Percentiles rank a stretch among this genome's conserved stretches.
Evolutionary conservation across 2,888 invertebrate species (phyloP).

Genomic region (Trichopria drosophilae): DNA sequence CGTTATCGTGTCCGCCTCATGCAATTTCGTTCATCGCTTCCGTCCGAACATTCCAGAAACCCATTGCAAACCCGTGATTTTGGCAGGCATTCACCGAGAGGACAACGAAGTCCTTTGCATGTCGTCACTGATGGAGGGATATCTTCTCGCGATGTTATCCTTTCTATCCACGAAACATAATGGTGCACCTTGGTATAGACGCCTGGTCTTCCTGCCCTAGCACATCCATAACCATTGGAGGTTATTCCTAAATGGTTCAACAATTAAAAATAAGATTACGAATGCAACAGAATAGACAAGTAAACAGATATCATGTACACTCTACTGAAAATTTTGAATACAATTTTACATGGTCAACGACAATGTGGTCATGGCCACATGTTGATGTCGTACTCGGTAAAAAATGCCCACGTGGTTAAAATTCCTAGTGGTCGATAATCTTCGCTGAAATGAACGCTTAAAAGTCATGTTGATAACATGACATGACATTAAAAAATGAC

Average conservation of each 20-base stretch:
- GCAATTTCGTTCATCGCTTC: conserved; percentile 73
- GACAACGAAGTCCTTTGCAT: conserved; percentile 74
- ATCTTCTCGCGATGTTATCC: conserved; percentile 57
- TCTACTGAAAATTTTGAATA: too few relatives aligned
- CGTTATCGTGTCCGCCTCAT: conserved; percentile 32
- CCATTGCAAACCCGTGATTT: conserved; percentile 75
- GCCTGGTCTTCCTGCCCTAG: conserved; percentile 75
- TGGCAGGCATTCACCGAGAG: conserved; percentile 74
- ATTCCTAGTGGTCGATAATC: too few relatives aligned
- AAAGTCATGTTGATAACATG: too few relatives aligned
- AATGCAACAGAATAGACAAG: too few relatives aligned
- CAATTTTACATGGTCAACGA: too few relatives aligned
- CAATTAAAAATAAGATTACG: too few relatives aligned
- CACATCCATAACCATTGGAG: conserved; percentile 80
- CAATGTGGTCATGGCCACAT: too few relatives aligned
- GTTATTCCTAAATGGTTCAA: conserved; percentile 66
- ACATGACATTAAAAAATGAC: too few relatives aligned
- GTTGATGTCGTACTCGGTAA: too few relatives aligned
- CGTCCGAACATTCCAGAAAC: conserved; percentile 76
- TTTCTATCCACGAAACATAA: conserved; percentile 74
- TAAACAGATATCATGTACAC: too few relatives aligned
- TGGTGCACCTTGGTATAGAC: conserved; percentile 75
- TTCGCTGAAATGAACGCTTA: too few relatives aligned
- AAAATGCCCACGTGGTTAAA: too few relatives aligned
- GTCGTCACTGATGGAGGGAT: conserved; percentile 39